phyloP scores from a whole-genome alignment of 2,113 vertebrate genomes.

The Haemorhous mexicanus region DNA sequence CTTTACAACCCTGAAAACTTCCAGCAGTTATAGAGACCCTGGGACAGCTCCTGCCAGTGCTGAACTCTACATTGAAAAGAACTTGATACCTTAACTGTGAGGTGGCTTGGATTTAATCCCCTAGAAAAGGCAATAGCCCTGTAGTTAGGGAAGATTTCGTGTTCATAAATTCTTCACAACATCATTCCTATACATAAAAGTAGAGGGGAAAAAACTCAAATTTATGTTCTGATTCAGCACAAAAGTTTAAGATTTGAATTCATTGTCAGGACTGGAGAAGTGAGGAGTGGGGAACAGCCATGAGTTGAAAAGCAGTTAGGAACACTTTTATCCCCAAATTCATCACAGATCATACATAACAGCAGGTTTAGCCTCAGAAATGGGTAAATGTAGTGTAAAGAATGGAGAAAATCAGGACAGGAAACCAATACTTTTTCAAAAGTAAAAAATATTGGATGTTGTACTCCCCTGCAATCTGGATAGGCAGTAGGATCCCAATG shows the following conservation, averaged over 20 bases:
- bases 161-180: constrained; percentile 60
- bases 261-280: neutral
- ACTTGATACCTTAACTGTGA: constrained; percentile 36
- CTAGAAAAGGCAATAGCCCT: constrained; percentile 54
- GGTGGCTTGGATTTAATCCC: constrained; percentile 63
- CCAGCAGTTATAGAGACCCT: constrained; percentile 11
- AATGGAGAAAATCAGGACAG: neutral
- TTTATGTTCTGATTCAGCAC: constrained; percentile 57
- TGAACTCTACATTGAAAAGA: constrained; percentile 25
- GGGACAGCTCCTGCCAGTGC: neutral
- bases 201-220: constrained; percentile 28
- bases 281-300: neutral
- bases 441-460: neutral
- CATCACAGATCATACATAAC: neutral
- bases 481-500: neutral
- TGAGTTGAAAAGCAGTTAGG: rapidly evolving
- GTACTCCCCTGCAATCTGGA: neutral
- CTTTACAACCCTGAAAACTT: constrained; percentile 40
- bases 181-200: constrained; percentile 45
- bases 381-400: neutral
- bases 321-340: neutral
- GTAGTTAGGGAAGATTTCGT: constrained; percentile 61
- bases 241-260: constrained; percentile 50
- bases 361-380: neutral
- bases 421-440: neutral